These are phyloP conservation scores for Pharmacophagus antenor DNA, from an alignment of 2,888 invertebrate species.

Conservation along the genomic window DNA sequence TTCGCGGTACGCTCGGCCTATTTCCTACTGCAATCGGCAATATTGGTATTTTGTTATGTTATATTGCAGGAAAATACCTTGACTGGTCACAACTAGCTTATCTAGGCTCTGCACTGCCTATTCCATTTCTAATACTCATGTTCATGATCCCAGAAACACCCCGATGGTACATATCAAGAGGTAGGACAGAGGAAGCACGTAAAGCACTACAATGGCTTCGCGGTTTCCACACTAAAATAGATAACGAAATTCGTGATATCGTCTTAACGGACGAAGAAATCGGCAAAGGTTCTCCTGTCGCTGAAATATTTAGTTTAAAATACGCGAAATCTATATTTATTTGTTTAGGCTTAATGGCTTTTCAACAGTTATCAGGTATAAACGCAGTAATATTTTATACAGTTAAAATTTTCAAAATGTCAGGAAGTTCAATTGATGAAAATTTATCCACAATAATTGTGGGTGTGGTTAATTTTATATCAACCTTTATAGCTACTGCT, in stretches of 20 bases:
- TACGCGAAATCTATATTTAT: slow-evolving; percentile 90
- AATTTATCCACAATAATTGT: slow-evolving; percentile 92
- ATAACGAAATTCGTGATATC: slow-evolving; percentile 88
- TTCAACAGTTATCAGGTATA: slow-evolving; percentile 96
- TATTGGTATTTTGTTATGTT: slow-evolving; percentile 89
- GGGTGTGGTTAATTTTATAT: slow-evolving; percentile 93
- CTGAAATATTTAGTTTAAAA: slow-evolving; percentile 85
- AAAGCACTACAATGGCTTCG: slow-evolving; percentile 91
- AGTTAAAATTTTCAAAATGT: slow-evolving; percentile 91
- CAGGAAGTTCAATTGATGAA: slow-evolving; percentile 90
- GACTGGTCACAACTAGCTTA: slow-evolving; percentile 92
- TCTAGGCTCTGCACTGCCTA: slow-evolving; percentile 86
- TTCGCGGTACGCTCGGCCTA: slow-evolving; percentile 93
- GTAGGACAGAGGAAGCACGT: slow-evolving; percentile 87
- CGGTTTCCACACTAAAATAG: slow-evolving; percentile 88
- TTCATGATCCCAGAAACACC: slow-evolving; percentile 96
- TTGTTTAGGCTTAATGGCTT: slow-evolving; percentile 94
- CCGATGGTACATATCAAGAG: slow-evolving; percentile 92
- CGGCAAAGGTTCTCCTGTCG: slow-evolving; percentile 81
- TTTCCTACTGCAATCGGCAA: slow-evolving; percentile 94
- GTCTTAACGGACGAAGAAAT: slow-evolving; percentile 85
- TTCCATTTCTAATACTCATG: slow-evolving; percentile 90
- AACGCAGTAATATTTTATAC: slow-evolving; percentile 98
- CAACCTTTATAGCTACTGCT: slow-evolving; percentile 92
- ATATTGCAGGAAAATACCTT: slow-evolving; percentile 88